Conservation (phyloP, 2,888 invertebrate species). For the Pollenia griseotomentosa region DNA sequence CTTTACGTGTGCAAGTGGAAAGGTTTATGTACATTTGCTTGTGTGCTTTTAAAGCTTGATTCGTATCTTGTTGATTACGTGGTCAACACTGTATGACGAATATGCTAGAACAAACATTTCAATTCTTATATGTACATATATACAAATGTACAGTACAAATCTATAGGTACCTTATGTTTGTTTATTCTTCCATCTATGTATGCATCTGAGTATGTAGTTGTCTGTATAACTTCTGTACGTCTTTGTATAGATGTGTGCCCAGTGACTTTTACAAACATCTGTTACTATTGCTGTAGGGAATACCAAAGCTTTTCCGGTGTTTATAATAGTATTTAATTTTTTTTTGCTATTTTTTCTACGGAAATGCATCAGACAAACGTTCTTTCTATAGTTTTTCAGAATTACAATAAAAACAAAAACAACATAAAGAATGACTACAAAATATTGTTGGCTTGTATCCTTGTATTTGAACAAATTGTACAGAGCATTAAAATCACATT, state of each 20-base stretch:
- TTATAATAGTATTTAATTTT: slow-evolving; percentile 50
- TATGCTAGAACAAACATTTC: slow-evolving; percentile 61
- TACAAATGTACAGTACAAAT: neutral
- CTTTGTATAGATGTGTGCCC: neutral
- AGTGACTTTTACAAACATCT: slow-evolving; percentile 67
- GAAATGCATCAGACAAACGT: slow-evolving; percentile 69
- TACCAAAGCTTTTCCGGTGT: slow-evolving; percentile 72
- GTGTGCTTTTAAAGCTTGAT: slow-evolving; percentile 53
- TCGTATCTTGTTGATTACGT: slow-evolving; percentile 69
- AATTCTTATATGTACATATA: slow-evolving; percentile 14
- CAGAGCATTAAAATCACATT: slow-evolving; percentile 69
- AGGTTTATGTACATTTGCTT: slow-evolving; percentile 2
- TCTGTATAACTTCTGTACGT: neutral
- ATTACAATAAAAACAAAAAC: slow-evolving; percentile 39
- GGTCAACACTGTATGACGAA: slow-evolving; percentile 65
- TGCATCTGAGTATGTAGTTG: slow-evolving; percentile 8
- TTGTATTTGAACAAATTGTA: slow-evolving; percentile 65
- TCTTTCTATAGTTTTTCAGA: slow-evolving; percentile 59
- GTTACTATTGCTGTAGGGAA: slow-evolving; percentile 68
- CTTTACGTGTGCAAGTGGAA: slow-evolving; percentile 16
- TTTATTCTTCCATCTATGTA: slow-evolving; percentile 21
- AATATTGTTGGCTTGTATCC: slow-evolving; percentile 55
- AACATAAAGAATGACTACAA: slow-evolving; percentile 19
- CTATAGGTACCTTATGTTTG: slow-evolving; percentile 16
- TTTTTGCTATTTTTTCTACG: slow-evolving; percentile 39